A percentile compares a stretch with the other conserved stretches of the same genome.
phyloP scores from a whole-genome alignment of 2,888 invertebrate species.

The Ceramica pisi region DNA sequence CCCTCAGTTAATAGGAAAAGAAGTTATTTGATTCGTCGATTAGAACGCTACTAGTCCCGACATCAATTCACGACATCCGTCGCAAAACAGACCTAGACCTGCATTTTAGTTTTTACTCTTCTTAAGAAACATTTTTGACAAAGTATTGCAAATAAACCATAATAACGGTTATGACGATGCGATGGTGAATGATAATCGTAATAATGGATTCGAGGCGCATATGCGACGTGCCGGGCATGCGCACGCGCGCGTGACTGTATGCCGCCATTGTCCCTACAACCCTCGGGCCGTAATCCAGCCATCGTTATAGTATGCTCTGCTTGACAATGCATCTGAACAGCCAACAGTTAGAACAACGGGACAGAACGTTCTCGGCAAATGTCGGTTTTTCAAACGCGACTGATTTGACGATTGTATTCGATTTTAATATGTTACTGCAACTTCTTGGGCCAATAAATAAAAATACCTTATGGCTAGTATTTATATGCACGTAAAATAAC shows the following conservation, averaged over 20 bases:
- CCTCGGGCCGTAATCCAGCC: conserved; percentile 50
- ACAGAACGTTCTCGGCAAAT: conserved; percentile 20
- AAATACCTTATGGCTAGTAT: background rate
- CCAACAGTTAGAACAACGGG: conserved; percentile 43
- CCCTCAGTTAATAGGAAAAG: background rate
- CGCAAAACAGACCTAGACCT: background rate
- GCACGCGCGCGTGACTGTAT: conserved; percentile 75
- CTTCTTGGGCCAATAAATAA: background rate
- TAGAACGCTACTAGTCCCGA: background rate
- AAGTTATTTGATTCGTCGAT: background rate
- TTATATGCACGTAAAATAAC: too few relatives aligned
- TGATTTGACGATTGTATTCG: background rate
- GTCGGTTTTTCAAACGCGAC: background rate
- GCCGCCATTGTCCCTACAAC: conserved; percentile 66
- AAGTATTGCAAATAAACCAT: conserved; percentile 18
- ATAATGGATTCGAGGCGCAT: conserved; percentile 47
- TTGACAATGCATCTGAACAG: conserved; percentile 53
- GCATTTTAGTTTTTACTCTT: background rate
- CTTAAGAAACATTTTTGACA: background rate
- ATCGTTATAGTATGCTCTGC: conserved; percentile 58
- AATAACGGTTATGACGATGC: conserved; percentile 63
- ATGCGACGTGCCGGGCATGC: conserved; percentile 70
- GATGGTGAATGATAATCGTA: conserved; percentile 43
- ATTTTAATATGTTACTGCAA: background rate
- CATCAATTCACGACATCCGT: too few relatives aligned